Conservation (phyloP, 2,888 invertebrate species). For the Lamellibrachia satsuma region DNA sequence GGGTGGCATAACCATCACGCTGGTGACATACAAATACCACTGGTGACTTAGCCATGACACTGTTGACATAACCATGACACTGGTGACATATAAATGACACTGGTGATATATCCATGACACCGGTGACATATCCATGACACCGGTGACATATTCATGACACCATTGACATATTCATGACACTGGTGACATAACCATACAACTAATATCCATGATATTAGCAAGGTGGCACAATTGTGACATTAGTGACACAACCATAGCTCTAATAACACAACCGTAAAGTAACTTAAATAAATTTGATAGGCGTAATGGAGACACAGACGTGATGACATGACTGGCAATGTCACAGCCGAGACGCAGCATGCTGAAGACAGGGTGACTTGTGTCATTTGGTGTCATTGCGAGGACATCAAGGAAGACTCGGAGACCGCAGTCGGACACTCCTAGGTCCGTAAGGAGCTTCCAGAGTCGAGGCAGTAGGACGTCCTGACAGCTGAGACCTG, state of each 20-base stretch:
- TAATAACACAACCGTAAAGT: not conserved
- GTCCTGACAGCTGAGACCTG: conserved; percentile 93
- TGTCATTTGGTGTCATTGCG: conserved; percentile 78
- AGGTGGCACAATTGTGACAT: not conserved
- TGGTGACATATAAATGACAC: not conserved
- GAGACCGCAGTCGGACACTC: conserved; percentile 83
- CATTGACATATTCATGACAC: not conserved
- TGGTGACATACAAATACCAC: too few species aligned
- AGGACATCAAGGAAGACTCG: conserved; percentile 88
- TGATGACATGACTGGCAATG: conserved; percentile 94
- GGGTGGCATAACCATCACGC: too few species aligned
- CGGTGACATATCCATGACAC: not conserved
- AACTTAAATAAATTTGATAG: not conserved
- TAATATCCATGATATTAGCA: not conserved
- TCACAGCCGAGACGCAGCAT: conserved; percentile 93
- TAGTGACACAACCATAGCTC: not conserved
- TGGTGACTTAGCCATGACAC: not conserved
- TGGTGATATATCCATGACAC: not conserved
- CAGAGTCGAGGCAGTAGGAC: conserved; percentile 88
- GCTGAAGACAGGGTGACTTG: conserved; percentile 87
- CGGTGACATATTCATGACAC: not conserved
- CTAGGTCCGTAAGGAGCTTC: conserved; percentile 87
- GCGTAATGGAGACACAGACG: conserved; percentile 69
- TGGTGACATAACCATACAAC: not conserved
- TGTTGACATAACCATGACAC: not conserved